Evolutionary conservation across 2,113 vertebrate genomes (phyloP), one percentile per base, ranked within the genome.

Genomic region (Zeus faber): DNA sequence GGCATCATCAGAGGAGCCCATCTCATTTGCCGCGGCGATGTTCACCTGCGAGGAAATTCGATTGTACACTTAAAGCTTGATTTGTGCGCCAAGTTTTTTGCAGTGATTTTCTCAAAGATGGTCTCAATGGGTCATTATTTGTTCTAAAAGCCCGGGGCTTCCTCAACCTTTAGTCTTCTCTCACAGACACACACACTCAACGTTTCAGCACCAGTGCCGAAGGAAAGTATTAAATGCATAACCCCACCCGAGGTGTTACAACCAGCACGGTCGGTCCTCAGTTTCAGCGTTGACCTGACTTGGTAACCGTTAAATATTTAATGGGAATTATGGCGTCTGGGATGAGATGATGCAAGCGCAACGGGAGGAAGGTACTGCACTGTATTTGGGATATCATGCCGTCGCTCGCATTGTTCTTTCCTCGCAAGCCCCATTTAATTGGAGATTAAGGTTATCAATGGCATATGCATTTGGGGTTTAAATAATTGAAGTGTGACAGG

Each of bases 21-120:
- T 17, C 24, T 6, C 33, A 54, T 60, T 67, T 68, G 17, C 27
- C 52, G 46, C n/a, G 25, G 14, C 33, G 58, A 58, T 53, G 53
- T 10, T 58, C 56, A 51, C 67, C 68, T 76, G 54, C 18, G 3
- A 66, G 51, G 54, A 70, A 76, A 53, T 72, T 26, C 25, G 77
- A 64, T 62, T 53, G n/a, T n/a, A n/a, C n/a, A n/a, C n/a, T 49
- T 17, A 66, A 37, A 44, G 44, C 53, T 54, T 64, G 67, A 49
- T 78, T 72, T 78, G 64, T 78, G 62, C 58, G 41, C 63, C 66
- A 67, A 17, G 3, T 61, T 55, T 64, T 37, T 62, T 31, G 44
- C 44, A 29, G 23, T 51, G 27, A 54, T 61, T 77, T 14, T 77
- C 43, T 60, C 1, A 33, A 71, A 63, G 24, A 21, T 61, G 61